Conservation (phyloP, 2,888 invertebrate genomes). For the Beris morrisii region DNA sequence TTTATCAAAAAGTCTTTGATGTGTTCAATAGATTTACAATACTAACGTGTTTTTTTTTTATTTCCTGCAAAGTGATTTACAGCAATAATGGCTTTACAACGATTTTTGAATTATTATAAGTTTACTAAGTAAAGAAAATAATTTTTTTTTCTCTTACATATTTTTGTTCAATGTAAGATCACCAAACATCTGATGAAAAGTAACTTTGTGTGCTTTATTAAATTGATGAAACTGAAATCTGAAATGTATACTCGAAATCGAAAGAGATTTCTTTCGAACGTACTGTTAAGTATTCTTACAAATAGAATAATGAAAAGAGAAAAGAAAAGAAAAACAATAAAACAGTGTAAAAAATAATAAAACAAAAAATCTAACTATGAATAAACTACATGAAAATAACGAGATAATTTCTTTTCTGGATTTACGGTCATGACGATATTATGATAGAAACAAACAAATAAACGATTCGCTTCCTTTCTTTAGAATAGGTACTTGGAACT, state of each 20-base stretch:
- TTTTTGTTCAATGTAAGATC: too few species aligned
- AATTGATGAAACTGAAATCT: slow-evolving; percentile 6
- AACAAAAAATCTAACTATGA: slow-evolving; percentile 11
- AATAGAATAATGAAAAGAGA: slow-evolving; percentile 13
- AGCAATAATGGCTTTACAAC: slow-evolving; percentile 29
- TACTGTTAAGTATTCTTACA: slow-evolving; percentile 26
- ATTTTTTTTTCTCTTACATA: too few species aligned
- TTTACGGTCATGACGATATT: too few species aligned
- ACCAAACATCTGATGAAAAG: background rate
- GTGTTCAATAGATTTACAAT: slow-evolving; percentile 24
- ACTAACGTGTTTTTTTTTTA: background rate
- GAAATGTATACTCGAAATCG: slow-evolving; percentile 28
- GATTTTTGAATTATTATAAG: slow-evolving; percentile 10
- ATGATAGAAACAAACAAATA: too few species aligned
- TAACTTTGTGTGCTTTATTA: slow-evolving; percentile 25
- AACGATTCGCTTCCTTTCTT: too few species aligned
- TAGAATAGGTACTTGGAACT: too few species aligned
- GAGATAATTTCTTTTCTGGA: background rate
- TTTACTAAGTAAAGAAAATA: background rate
- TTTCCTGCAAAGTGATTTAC: slow-evolving; percentile 15
- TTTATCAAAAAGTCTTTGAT: slow-evolving; percentile 1
- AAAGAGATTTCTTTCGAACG: slow-evolving; percentile 3
- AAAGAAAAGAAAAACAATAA: slow-evolving; percentile 2
- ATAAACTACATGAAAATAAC: slow-evolving; percentile 5
- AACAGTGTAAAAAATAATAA: slow-evolving; percentile 24